Conservation (phyloP, 2,888 invertebrate species). For the Coelinius sp. region DNA sequence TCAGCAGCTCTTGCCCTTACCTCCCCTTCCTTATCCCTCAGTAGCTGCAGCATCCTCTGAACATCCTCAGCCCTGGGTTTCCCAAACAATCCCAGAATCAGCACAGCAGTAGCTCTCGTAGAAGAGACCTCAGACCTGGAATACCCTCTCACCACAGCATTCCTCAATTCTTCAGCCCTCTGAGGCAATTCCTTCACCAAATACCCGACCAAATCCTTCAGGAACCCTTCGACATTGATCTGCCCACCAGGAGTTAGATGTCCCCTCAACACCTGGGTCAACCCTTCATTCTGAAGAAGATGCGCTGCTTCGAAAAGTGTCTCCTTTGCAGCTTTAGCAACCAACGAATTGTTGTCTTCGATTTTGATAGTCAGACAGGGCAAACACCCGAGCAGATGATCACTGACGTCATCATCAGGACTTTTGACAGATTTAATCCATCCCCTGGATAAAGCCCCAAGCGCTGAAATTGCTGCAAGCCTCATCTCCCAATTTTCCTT, state of each 20-base stretch:
- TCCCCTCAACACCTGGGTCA: slow-evolving; percentile 52
- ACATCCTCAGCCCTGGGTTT: slow-evolving; percentile 61
- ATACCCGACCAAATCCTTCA: slow-evolving; percentile 56
- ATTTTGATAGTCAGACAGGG: slow-evolving; percentile 62
- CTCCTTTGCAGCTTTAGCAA: slow-evolving; percentile 58
- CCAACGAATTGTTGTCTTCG: slow-evolving; percentile 56
- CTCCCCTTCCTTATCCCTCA: slow-evolving; percentile 58
- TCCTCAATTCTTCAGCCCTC: slow-evolving; percentile 62
- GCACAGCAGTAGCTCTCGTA: slow-evolving; percentile 60
- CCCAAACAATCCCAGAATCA: slow-evolving; percentile 62
- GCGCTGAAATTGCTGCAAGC: slow-evolving; percentile 59
- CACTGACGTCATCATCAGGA: slow-evolving; percentile 57
- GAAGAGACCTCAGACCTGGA: slow-evolving; percentile 61
- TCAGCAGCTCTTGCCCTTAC: slow-evolving; percentile 62
- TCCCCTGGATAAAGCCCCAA: slow-evolving; percentile 56
- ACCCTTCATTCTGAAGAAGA: slow-evolving; percentile 55
- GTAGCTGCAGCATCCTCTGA: slow-evolving; percentile 63
- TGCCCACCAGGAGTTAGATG: slow-evolving; percentile 51
- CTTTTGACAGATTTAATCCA: slow-evolving; percentile 54
- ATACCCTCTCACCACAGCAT: slow-evolving; percentile 63
- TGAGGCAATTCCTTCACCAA: slow-evolving; percentile 59
- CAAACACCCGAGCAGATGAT: slow-evolving; percentile 63
- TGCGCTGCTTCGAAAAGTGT: slow-evolving; percentile 55
- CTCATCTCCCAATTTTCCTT: slow-evolving; percentile 64
- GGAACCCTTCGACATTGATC: slow-evolving; percentile 55